Evolutionary conservation across 2,113 vertebrate species (phyloP).

Genomic region (Pluvianellus socialis): DNA sequence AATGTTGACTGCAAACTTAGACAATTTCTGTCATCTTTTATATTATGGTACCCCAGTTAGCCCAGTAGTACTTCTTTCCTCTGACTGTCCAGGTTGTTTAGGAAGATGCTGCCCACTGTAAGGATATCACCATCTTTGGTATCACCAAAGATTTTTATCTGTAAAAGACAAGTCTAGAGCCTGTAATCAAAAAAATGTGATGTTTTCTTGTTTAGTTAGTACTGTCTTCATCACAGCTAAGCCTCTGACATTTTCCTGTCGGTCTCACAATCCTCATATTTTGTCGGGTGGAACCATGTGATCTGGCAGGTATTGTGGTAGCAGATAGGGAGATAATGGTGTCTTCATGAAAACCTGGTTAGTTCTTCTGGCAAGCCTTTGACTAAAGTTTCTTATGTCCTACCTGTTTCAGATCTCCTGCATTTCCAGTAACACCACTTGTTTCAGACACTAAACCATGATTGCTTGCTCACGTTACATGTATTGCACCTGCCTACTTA

Average conservation of each 20-base stretch:
- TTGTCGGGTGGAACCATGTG: neutral
- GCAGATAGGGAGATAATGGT: neutral
- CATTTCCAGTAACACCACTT: neutral
- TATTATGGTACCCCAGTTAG: neutral
- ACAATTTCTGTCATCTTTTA: neutral
- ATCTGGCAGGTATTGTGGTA: neutral
- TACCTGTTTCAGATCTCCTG: neutral
- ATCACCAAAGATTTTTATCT: neutral
- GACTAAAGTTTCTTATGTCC: neutral
- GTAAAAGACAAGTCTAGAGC: neutral
- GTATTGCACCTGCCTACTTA: neutral
- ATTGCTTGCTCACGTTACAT: neutral
- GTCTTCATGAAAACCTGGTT: neutral
- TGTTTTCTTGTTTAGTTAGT: neutral
- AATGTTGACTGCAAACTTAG: neutral
- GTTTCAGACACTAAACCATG: neutral
- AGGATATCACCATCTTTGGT: neutral
- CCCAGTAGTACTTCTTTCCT: neutral
- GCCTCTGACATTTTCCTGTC: neutral
- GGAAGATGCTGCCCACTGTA: neutral
- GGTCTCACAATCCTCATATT: neutral
- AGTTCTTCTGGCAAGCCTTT: neutral
- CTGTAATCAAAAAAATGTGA: neutral
- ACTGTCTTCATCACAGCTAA: neutral
- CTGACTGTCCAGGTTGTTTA: neutral